Conservation (phyloP, 1,140 invertebrate genomes). For the Ceratina calcarata region DNA sequence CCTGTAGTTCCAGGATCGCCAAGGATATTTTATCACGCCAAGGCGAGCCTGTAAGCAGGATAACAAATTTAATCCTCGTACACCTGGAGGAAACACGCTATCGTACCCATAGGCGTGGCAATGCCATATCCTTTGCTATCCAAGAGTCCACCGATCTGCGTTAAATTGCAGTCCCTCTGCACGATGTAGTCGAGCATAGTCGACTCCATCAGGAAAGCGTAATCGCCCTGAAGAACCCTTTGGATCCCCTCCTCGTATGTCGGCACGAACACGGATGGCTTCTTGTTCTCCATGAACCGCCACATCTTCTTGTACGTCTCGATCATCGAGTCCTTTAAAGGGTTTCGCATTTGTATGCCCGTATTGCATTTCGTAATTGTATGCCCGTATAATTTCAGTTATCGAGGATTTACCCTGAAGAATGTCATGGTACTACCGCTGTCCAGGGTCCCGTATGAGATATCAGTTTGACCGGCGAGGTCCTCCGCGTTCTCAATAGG, state of each 20-base stretch:
- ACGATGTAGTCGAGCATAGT: constrained; percentile 95
- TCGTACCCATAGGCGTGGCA: constrained; percentile 81
- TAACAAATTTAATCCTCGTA: background rate
- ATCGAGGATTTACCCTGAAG: constrained; percentile 83
- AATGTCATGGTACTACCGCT: constrained; percentile 91
- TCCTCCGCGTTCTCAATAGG: constrained; percentile 93
- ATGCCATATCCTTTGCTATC: constrained; percentile 91
- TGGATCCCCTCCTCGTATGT: constrained; percentile 90
- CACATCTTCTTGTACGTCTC: constrained; percentile 94
- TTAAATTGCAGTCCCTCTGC: constrained; percentile 95
- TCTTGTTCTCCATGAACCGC: constrained; percentile 89
- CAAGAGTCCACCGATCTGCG: constrained; percentile 94
- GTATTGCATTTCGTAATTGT: too few relatives aligned
- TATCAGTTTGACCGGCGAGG: constrained; percentile 90
- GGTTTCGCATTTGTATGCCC: background rate
- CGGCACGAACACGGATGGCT: constrained; percentile 87
- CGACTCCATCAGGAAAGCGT: constrained; percentile 97
- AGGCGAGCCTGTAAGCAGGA: constrained; percentile 82
- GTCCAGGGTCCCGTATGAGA: constrained; percentile 89
- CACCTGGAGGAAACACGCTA: background rate
- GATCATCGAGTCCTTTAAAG: constrained; percentile 87
- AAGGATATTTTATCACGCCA: constrained; percentile 89
- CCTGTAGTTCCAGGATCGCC: constrained; percentile 88
- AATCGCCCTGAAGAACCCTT: constrained; percentile 88
- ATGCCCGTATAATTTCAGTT: too few relatives aligned